Evolutionary conservation across 2,113 vertebrate species (phyloP).

Genomic region (Vombatus ursinus): DNA sequence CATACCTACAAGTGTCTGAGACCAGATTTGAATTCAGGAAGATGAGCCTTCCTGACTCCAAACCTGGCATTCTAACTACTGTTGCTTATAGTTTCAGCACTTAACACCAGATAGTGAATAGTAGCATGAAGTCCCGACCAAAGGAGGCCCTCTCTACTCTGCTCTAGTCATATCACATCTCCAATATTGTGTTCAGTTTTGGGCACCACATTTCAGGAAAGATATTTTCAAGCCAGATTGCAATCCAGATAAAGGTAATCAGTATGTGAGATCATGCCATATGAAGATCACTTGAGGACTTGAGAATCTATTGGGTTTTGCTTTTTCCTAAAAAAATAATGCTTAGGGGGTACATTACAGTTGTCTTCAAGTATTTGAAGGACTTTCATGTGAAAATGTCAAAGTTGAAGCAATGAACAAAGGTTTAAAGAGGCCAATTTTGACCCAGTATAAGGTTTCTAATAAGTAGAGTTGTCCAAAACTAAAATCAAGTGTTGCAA

Average conservation of each 20-base stretch:
- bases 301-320: background rate
- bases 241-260: background rate
- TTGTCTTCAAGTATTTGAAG: background rate
- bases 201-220: background rate
- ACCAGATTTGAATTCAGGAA: background rate
- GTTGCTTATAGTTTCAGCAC: background rate
- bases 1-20: background rate
- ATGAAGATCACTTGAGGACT: background rate
- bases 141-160: background rate
- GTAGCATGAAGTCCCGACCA: background rate
- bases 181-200: background rate
- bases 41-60: background rate
- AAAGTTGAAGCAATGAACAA: background rate
- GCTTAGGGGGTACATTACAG: background rate
- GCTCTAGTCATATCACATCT: background rate
- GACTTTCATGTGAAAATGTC: background rate
- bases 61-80: background rate
- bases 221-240: background rate
- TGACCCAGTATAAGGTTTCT: background rate
- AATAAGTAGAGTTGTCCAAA: background rate
- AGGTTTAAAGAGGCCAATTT: background rate
- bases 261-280: background rate
- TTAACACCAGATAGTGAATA: background rate
- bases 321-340: background rate
- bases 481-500: background rate